phyloP scores from a whole-genome alignment of 2,888 invertebrate species.

The Xanthia togata region DNA sequence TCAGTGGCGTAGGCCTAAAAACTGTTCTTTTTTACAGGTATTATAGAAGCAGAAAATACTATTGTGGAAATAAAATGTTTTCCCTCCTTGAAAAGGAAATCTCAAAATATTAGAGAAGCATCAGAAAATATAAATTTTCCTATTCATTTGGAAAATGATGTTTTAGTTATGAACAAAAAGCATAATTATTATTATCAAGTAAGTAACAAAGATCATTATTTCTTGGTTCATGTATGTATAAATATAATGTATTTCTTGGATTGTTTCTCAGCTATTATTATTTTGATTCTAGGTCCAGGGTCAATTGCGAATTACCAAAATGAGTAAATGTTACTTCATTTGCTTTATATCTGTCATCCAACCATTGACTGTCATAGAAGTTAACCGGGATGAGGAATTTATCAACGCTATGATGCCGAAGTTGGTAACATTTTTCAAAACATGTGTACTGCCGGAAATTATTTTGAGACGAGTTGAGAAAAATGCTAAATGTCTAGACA shows the following conservation, averaged over 20 bases:
- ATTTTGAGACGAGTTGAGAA: too few species aligned
- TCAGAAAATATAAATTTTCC: too few species aligned
- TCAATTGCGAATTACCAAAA: too few species aligned
- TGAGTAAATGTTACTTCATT: too few species aligned
- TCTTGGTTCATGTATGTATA: constrained; percentile 5
- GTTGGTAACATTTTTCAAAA: constrained; percentile 2
- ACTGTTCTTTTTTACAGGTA: too few species aligned
- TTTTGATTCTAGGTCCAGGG: too few species aligned
- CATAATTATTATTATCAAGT: constrained; percentile 9
- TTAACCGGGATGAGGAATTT: constrained; percentile 6
- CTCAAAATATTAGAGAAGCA: too few species aligned
- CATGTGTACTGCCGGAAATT: constrained; percentile 5
- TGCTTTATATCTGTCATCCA: not conserved
- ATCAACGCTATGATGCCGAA: constrained; percentile 2
- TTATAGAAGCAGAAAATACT: too few species aligned
- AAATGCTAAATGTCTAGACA: too few species aligned
- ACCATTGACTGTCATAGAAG: not conserved
- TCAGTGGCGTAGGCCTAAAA: too few species aligned
- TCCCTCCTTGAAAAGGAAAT: too few species aligned
- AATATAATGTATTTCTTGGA: constrained; percentile 7
- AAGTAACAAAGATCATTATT: constrained; percentile 6
- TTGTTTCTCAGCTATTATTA: not conserved
- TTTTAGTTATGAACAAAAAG: constrained; percentile 8
- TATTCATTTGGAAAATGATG: constrained; percentile 8
- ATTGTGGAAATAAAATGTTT: too few species aligned